Conservation (phyloP, 2,888 invertebrate species). For the Drosophila leonis region DNA sequence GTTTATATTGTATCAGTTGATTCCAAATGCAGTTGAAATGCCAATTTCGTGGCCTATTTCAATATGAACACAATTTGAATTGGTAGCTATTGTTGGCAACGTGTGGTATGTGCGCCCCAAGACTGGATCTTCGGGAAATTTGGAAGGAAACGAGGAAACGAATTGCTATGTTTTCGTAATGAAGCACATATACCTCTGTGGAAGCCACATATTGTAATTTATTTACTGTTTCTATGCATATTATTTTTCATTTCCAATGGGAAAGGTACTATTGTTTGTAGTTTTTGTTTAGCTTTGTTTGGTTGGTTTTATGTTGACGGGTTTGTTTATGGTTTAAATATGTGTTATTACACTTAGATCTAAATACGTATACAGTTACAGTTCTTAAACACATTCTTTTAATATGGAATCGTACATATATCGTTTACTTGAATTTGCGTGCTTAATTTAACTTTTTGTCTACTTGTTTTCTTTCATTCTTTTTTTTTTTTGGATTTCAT, state of each 20-base stretch:
- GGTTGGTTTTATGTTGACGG: conserved; percentile 45
- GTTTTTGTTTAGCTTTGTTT: conserved; percentile 46
- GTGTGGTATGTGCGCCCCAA: not conserved
- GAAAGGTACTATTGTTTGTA: conserved; percentile 77
- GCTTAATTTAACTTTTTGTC: conserved; percentile 39
- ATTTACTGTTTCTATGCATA: conserved; percentile 15
- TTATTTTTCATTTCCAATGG: conserved; percentile 44
- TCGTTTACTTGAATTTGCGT: conserved; percentile 29
- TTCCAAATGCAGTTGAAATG: conserved; percentile 42
- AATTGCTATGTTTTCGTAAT: not conserved
- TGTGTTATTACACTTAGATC: conserved; percentile 69
- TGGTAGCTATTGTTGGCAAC: conserved; percentile 21
- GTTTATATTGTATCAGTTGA: conserved; percentile 30
- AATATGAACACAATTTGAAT: conserved; percentile 65
- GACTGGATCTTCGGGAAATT: not conserved
- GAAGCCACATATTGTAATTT: conserved; percentile 13
- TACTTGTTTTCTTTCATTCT: conserved; percentile 26
- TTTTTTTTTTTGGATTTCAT: conserved; percentile 8
- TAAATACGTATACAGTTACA: conserved; percentile 76
- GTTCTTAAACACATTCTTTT: conserved; percentile 61
- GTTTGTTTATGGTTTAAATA: conserved; percentile 47
- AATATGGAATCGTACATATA: conserved; percentile 46
- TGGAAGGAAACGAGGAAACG: not conserved
- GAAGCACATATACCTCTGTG: conserved; percentile 12
- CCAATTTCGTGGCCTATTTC: conserved; percentile 33